These are phyloP conservation scores for Hemicentrotus pulcherrimus DNA, from an alignment of 35 echinoderm and acorn worm species.

Conservation along the genomic window DNA sequence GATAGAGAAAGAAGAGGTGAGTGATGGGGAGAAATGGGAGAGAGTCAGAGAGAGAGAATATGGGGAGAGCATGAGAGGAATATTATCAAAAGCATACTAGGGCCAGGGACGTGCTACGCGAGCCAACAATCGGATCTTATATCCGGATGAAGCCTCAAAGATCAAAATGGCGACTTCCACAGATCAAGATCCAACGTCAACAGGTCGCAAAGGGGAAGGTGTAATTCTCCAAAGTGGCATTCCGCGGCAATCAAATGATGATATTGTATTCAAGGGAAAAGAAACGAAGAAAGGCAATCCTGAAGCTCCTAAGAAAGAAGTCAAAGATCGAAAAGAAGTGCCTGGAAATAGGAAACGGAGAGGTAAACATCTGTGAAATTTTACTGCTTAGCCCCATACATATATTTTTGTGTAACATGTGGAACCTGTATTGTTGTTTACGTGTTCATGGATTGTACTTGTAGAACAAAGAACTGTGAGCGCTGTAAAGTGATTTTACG, in stretches of 20 bases:
- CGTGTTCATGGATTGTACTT: no score
- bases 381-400: background rate
- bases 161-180: slow-evolving; percentile 37
- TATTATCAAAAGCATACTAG: no score
- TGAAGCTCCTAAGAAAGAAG: background rate
- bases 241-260: slow-evolving; percentile 14
- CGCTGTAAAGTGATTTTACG: no score
- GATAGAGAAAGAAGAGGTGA: no score
- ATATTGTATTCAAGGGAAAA: slow-evolving; percentile 29
- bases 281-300: background rate
- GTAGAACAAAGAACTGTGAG: no score
- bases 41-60: no score
- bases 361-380: background rate
- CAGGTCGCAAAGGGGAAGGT: background rate
- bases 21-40: no score
- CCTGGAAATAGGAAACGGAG: slow-evolving; percentile 23
- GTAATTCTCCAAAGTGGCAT: background rate
- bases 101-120: no score
- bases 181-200: background rate
- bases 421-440: no score
- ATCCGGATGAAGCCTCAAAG: no score
- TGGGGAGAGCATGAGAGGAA: no score
- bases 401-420: background rate
- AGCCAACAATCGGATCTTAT: no score
- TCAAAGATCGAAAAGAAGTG: background rate